phyloP scores from a whole-genome alignment of 2,113 vertebrate species.

The Psophia crepitans region DNA sequence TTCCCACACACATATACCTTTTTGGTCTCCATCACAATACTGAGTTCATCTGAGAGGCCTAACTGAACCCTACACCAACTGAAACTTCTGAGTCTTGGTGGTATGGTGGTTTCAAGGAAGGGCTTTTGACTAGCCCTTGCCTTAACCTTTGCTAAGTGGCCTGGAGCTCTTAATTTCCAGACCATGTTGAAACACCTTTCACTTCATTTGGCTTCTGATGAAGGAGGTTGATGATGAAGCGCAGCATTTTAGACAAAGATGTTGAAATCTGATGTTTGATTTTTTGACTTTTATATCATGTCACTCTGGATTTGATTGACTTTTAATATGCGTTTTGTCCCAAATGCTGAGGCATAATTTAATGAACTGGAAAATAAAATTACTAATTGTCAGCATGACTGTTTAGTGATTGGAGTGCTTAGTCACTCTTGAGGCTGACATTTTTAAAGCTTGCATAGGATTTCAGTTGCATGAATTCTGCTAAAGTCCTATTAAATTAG shows the following conservation, averaged over 20 bases:
- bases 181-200: not conserved
- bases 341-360: not conserved
- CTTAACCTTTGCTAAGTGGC: not conserved
- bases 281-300: not conserved
- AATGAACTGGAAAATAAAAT: conserved; percentile 28
- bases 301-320: not conserved
- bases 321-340: not conserved
- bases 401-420: not conserved
- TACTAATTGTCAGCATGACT: not conserved
- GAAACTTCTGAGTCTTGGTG: not conserved
- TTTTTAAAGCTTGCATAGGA: not conserved
- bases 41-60: not conserved
- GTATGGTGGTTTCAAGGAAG: not conserved
- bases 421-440: not conserved
- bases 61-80: not conserved
- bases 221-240: not conserved
- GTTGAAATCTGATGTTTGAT: not conserved
- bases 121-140: not conserved
- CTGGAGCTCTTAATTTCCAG: not conserved
- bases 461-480: not conserved
- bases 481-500: not conserved
- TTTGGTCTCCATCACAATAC: not conserved
- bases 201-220: not conserved
- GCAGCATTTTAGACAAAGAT: not conserved
- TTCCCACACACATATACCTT: not conserved